Evolutionary conservation across 1,140 invertebrate genomes (phyloP), one percentile per base, ranked within the genome.

Genomic region (Rhysida immarginata): DNA sequence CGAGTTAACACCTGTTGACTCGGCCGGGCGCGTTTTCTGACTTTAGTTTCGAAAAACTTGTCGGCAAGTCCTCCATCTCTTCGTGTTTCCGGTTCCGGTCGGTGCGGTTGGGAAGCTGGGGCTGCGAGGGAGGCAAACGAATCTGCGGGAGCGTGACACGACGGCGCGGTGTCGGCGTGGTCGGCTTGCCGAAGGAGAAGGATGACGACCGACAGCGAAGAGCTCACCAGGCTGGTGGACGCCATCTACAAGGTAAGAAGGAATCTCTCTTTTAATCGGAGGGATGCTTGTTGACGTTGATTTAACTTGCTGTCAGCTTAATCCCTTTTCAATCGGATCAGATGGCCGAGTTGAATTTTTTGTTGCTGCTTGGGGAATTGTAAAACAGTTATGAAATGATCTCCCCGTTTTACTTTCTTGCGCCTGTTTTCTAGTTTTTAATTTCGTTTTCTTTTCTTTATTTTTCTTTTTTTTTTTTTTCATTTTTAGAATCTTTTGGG

Each of bases 161-260:
- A 23, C 14, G 8, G 11, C 13, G 8, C 45, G 21, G 11, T 11
- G 14, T 8, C 21, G 11, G 14, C 45, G 23, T 13, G 8, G 8
- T 14, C 13, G 45, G 45, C 14, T 14, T 20, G 8, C 45, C 23
- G 21, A 8, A 14, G 45, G 21, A 14, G 35, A 41, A 41, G 11
- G 11, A 48, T 48, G 45, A 13, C 45, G 54, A 85, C 88, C 75
- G 85, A 84, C 62, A n/a, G n/a, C n/a, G 85, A 87, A 71, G 85
- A 89, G 74, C 80, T 89, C 61, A 87, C 84, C 63, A 86, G 85
- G 75, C 82, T 88, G 62, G 85, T 89, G 61, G 85, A 89, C 74
- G 84, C 84, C 63, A 86, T 88, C 65, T 88, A 89, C 69, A 87
- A 87, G 81, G 85, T 88, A 75, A 77, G 73, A 35, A 48, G 11